Conservation (phyloP, 2,113 vertebrate genomes). For the Laticauda laticaudata region DNA sequence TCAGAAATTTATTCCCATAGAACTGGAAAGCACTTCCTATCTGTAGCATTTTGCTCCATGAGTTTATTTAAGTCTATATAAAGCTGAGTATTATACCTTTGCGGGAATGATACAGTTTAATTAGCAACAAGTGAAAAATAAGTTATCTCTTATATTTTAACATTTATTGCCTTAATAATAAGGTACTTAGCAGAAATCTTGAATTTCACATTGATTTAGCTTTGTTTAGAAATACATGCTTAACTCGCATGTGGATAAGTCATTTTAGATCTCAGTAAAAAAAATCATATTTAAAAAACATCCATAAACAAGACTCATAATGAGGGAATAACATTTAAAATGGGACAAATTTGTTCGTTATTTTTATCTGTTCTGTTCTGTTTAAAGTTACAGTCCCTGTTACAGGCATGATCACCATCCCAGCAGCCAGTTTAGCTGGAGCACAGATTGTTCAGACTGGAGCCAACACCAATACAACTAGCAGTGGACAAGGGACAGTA, state of each 20-base stretch:
- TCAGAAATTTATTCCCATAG: not conserved
- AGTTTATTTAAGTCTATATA: not conserved
- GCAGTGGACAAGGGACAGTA: conserved; percentile 94
- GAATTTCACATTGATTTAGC: not conserved
- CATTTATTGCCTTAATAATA: not conserved
- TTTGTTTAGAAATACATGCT: not conserved
- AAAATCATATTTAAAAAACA: not conserved
- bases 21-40: not conserved
- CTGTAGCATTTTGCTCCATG: not conserved
- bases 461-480: conserved; percentile 93
- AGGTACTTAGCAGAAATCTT: not conserved
- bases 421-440: conserved; percentile 92
- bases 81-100: not conserved
- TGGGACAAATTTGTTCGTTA: conserved; percentile 75
- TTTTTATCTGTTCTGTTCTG: conserved; percentile 54
- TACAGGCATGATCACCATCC: conserved; percentile 99
- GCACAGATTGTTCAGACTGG: conserved; percentile 96
- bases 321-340: conserved; percentile 57
- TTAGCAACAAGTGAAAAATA: not conserved
- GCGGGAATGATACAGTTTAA: not conserved
- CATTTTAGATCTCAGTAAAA: not conserved
- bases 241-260: not conserved
- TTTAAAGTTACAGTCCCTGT: conserved; percentile 83
- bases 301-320: conserved; percentile 25
- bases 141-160: not conserved